Conservation (phyloP, 1,140 invertebrate species). For the Scylla paramamosain region DNA sequence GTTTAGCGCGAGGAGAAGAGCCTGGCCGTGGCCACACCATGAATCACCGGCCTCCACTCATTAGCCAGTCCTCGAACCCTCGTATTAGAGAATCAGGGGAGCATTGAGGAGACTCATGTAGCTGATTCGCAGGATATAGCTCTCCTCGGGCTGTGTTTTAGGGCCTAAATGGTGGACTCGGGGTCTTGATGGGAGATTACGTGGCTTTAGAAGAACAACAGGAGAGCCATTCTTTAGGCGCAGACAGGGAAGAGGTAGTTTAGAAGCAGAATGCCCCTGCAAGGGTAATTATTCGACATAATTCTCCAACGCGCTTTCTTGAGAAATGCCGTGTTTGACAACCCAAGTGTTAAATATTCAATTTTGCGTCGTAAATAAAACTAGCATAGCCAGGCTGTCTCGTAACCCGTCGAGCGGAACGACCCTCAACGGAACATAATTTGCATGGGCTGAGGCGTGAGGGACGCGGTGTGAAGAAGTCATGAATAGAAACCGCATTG, state of each 20-base stretch:
- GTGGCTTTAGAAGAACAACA: slow-evolving; percentile 31
- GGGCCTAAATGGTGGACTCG: not conserved
- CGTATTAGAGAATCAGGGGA: slow-evolving; percentile 64
- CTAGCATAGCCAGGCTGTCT: slow-evolving; percentile 61
- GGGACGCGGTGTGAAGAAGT: slow-evolving; percentile 38
- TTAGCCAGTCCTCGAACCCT: slow-evolving; percentile 56
- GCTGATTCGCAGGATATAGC: slow-evolving; percentile 54
- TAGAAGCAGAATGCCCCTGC: slow-evolving; percentile 53
- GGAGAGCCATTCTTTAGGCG: slow-evolving; percentile 51
- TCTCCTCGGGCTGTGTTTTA: slow-evolving; percentile 41
- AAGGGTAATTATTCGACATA: slow-evolving; percentile 73
- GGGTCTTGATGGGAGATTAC: slow-evolving; percentile 45
- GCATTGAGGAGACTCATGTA: slow-evolving; percentile 68
- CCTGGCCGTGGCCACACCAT: slow-evolving; percentile 6
- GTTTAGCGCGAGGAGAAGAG: slow-evolving; percentile 44
- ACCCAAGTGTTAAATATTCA: slow-evolving; percentile 75
- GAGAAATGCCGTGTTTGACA: slow-evolving; percentile 75
- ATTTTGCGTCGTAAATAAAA: slow-evolving; percentile 73
- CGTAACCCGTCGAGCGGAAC: slow-evolving; percentile 69
- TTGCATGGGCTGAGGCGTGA: slow-evolving; percentile 61
- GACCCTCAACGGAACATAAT: slow-evolving; percentile 48
- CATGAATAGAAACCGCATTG: slow-evolving; percentile 51
- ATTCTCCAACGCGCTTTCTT: slow-evolving; percentile 73
- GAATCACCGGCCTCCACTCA: slow-evolving; percentile 58
- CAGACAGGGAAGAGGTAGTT: slow-evolving; percentile 48